Base-by-base conservation (phyloP, 2,797 vertebrate genomes). In the Cirrhinus molitorella region DNA sequence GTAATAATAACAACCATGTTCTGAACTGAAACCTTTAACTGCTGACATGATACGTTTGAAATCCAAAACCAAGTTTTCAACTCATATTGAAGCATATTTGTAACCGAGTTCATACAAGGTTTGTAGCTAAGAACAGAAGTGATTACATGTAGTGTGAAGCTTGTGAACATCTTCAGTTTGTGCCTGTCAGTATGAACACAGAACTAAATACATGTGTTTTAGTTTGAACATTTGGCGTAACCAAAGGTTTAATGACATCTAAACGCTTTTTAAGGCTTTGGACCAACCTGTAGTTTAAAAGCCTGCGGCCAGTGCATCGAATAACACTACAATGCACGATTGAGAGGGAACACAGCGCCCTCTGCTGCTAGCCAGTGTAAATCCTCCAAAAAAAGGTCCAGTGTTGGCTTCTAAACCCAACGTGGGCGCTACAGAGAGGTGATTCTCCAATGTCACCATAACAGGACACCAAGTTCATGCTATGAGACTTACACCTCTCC, bases 281-380 rank as follows among this genome's bases (percentile, higher is more conserved):
- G 79, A 85, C 80, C 81, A 80, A 76, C 71, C 83, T 83, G 71
- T 71, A 25, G 71, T 81, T 82, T 89, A 79, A 86, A 89, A 83
- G 92, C 93, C 93, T 90, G 91, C 92, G 91, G 90, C 91, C 92
- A 94, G 94, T 94, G 94, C 94, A 93, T 91, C 53, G 43, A 84
- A 78, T 87, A 80, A 92, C 89, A 90, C 90, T 88, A 87, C 87
- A 85, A 89, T 87, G 51, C 40, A 49, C 59, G 11, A 21, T 43
- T 28, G 57, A 61, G 93, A 88, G 91, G 84, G 87, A 84, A 55
- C 57, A 81, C 83, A 89, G 51, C 89, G 85, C 90, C 89, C 93
- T 90, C 92, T 88, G 88, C 91, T 89, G 90, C 90, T 88, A 93
- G 92, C 94, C 93, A 94, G 94, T 94, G 93, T 93, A 93, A 91